Base-by-base conservation (phyloP, 1,140 invertebrate genomes). In the Microvelia longipes region DNA sequence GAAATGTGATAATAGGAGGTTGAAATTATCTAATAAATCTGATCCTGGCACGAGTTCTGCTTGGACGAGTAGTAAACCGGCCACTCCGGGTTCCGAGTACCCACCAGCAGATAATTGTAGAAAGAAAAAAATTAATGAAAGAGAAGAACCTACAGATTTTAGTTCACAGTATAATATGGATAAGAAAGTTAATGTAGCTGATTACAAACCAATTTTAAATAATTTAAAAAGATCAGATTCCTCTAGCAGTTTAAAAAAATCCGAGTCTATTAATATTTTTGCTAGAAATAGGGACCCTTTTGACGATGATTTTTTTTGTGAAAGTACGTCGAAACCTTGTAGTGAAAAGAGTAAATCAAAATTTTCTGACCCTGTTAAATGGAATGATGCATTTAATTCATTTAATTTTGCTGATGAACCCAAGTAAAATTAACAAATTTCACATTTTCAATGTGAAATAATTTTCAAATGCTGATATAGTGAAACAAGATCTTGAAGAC, bases 191-290 rank as follows among this genome's bases (percentile, higher is more conserved):
- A 28, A 61, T 26, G 65, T 19, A 64, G 28, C 28, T 28, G 73
- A 72, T 26, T 70, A 70, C 24, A 75, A 73, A 65, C 30, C 68
- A 29, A 69, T 66, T 62, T 28, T 68, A 26, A 70, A 79, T 5
- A 77, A 76, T 28, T 72, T 81, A 19, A 74, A 78, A 2, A 70
- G 80, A n/a, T 80, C 80, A 71, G 80, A 80, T 71, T 78, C 75
- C 25, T 76, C 71, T 64, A 73, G 78, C 1, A 77, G 78, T 35
- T 77, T 78, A 66, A 80, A 80, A 74, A 93, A 93, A 78, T 92
- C 90, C 0, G 90, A 92, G 76, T 92, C 91, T 1, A 87, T 92
- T 24, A 93, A 92, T 77, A 93, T 93, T 73, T 93, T 93, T 79
- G 86, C 86, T 2, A 83, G 89, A 62, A 84, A 87, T 74, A 86